Conservation (phyloP, 1,140 invertebrate species). For the Pollicipes pollicipes region DNA sequence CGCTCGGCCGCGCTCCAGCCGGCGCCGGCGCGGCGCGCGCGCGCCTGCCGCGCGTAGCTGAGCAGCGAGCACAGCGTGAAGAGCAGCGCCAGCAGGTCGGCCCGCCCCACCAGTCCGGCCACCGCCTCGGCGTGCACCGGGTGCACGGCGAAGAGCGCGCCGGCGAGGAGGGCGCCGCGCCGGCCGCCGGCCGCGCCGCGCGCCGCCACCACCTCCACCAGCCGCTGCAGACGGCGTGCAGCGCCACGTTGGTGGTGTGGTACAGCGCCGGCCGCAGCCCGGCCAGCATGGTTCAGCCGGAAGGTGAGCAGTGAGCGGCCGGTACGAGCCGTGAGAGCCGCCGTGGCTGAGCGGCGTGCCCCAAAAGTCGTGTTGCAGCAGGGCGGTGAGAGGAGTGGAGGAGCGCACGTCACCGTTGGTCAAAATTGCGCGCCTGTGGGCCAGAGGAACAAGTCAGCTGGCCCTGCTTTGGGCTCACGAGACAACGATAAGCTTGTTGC, state of each 20-base stretch:
- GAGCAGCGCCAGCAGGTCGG: slow-evolving; percentile 33
- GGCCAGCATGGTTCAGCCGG: slow-evolving; percentile 30
- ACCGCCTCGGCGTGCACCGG: slow-evolving; percentile 51
- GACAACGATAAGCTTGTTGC: too few relatives aligned
- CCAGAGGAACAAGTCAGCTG: too few relatives aligned
- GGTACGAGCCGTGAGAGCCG: slow-evolving; percentile 64
- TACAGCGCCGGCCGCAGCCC: slow-evolving; percentile 8
- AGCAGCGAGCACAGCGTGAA: slow-evolving; percentile 1
- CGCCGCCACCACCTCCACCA: slow-evolving; percentile 47
- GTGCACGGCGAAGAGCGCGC: slow-evolving; percentile 39
- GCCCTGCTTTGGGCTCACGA: too few relatives aligned
- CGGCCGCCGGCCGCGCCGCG: slow-evolving; percentile 27
- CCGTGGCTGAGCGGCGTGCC: slow-evolving; percentile 69
- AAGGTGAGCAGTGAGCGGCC: slow-evolving; percentile 66
- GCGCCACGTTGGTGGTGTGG: slow-evolving; percentile 13
- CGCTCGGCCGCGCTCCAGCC: slow-evolving; percentile 1
- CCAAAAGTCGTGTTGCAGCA: slow-evolving; percentile 79
- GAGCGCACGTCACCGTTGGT: slow-evolving; percentile 65
- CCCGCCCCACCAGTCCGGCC: slow-evolving; percentile 35
- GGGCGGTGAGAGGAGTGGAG: slow-evolving; percentile 37
- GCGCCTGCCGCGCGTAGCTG: neutral
- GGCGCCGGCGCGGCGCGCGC: too few relatives aligned
- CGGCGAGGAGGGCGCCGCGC: slow-evolving; percentile 16
- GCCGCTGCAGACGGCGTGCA: slow-evolving; percentile 13
- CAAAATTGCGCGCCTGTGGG: slow-evolving; percentile 44